Evolutionary conservation across 2,888 invertebrate genomes (phyloP).

Genomic region (Brachyptera risi): DNA sequence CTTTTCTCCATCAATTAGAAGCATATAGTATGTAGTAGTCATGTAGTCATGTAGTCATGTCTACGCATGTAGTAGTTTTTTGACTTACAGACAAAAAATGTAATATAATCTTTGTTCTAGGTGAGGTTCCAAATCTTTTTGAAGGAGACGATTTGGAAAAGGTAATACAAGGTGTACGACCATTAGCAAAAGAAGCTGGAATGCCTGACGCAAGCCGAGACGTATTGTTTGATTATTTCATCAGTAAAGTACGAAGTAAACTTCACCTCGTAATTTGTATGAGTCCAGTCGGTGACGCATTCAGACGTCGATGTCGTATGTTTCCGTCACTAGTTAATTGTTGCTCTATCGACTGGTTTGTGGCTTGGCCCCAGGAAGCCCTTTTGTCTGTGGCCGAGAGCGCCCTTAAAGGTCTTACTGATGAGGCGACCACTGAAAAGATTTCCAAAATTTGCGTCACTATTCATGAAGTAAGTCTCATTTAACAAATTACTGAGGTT

Average conservation of each 20-base stretch:
- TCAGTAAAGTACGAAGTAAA: conserved; percentile 75
- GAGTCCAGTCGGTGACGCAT: conserved; percentile 87
- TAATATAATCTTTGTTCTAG: conserved; percentile 46
- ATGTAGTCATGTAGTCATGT: too few species aligned
- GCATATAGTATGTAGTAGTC: too few species aligned
- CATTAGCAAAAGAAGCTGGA: conserved; percentile 65
- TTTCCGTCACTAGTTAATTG: conserved; percentile 91
- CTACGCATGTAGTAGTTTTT: too few species aligned
- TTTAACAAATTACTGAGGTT: too few species aligned
- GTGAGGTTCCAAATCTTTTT: conserved; percentile 88
- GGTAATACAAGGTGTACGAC: conserved; percentile 69
- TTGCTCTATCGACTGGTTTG: conserved; percentile 93
- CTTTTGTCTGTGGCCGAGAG: conserved; percentile 76
- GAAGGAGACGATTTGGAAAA: conserved; percentile 83
- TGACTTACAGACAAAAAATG: too few species aligned
- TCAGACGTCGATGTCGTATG: conserved; percentile 84
- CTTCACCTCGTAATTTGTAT: conserved; percentile 84
- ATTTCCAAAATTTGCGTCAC: conserved; percentile 64
- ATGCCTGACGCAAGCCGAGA: conserved; percentile 66
- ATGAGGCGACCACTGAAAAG: conserved; percentile 48
- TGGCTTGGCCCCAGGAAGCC: conserved; percentile 87
- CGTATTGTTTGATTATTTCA: conserved; percentile 79
- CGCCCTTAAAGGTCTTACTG: conserved; percentile 56
- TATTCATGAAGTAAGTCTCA: conserved; percentile 69
- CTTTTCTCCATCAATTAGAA: too few species aligned